phyloP scores from a whole-genome alignment of 2,113 vertebrate genomes.

The Labeo rohita region DNA sequence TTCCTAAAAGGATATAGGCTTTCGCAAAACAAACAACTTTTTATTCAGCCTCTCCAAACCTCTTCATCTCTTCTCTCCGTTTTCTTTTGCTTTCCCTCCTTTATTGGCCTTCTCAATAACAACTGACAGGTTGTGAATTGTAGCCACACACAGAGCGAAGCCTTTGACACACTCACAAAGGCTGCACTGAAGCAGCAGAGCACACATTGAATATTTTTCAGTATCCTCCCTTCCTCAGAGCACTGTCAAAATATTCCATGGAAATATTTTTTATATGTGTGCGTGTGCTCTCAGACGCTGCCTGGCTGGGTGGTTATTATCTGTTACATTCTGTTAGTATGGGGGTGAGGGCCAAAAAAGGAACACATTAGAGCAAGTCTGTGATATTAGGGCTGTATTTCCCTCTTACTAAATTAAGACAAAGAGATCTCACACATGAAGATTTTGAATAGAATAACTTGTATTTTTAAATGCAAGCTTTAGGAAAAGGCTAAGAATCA shows the following conservation, averaged over 20 bases:
- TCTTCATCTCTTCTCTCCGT: background rate
- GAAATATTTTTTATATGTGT: background rate
- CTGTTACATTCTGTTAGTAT: background rate
- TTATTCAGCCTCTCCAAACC: background rate
- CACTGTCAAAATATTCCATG: constrained; percentile 42
- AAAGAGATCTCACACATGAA: background rate
- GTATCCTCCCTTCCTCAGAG: constrained; percentile 42
- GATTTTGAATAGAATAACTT: no score
- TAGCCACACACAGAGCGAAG: constrained; percentile 44
- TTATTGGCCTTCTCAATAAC: constrained; percentile 25
- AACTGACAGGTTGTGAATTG: constrained; percentile 44
- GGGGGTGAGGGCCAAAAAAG: background rate
- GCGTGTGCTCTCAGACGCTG: background rate
- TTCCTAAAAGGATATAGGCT: background rate
- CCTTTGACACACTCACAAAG: background rate
- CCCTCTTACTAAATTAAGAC: background rate
- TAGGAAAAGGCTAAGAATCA: background rate
- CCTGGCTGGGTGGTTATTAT: constrained; percentile 18
- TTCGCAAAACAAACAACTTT: background rate
- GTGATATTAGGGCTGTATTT: background rate
- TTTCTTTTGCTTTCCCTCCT: background rate
- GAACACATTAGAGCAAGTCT: background rate
- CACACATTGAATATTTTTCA: constrained; percentile 28
- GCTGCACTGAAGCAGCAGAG: background rate
- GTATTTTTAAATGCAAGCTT: background rate